Percentiles rank a stretch among this genome's conserved stretches.
Evolutionary conservation across 2,113 vertebrate genomes (phyloP).

Genomic region (Peromyscus maniculatus): DNA sequence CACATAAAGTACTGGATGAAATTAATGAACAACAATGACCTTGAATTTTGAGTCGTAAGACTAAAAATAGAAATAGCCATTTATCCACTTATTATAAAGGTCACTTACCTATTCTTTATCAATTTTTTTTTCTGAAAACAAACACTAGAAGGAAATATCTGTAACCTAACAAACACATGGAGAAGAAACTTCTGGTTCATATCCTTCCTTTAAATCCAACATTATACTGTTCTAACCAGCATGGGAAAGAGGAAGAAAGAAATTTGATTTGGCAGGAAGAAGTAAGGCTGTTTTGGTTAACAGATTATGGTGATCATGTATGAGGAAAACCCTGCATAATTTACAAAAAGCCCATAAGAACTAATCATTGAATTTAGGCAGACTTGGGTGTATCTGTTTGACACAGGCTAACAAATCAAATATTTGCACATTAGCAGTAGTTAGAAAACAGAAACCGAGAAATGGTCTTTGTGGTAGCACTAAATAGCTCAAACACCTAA

Average conservation of each 20-base stretch:
- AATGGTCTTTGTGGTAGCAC: not conserved
- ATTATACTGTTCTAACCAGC: not conserved
- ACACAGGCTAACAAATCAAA: not conserved
- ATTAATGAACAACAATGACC: constrained; percentile 8
- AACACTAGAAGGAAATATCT: not conserved
- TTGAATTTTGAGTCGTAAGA: constrained; percentile 24
- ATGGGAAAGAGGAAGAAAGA: not conserved
- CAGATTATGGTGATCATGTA: not conserved
- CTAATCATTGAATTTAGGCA: not conserved
- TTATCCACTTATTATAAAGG: not conserved
- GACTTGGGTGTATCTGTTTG: not conserved
- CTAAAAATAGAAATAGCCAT: not conserved
- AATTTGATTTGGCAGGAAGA: not conserved
- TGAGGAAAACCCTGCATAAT: not conserved
- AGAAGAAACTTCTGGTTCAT: not conserved
- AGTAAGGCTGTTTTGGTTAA: not conserved
- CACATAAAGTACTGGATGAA: not conserved
- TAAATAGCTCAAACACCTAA: constrained; percentile 5
- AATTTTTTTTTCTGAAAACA: not conserved
- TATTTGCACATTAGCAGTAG: not conserved
- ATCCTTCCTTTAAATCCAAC: not conserved
- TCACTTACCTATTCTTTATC: not conserved
- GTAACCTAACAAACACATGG: not conserved
- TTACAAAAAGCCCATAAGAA: not conserved
- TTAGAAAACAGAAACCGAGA: constrained; percentile 42